phyloP scores from a whole-genome alignment of 2,888 invertebrate genomes.

The Conops quadrifasciatus region DNA sequence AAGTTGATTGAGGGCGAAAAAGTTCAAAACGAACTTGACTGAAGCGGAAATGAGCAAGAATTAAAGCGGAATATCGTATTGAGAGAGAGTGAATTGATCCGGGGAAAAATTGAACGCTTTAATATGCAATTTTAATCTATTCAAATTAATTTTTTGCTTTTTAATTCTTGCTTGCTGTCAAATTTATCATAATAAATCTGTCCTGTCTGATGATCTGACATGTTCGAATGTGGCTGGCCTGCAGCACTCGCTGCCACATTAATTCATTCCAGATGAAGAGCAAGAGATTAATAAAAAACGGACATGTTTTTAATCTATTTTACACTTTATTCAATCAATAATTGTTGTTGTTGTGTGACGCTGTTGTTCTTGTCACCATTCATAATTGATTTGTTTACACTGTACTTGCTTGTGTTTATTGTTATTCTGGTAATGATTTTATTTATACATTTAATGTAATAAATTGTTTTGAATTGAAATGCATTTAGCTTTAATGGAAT shows the following conservation, averaged over 20 bases:
- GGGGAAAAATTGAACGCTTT: too few species aligned
- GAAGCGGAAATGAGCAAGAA: too few species aligned
- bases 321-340: slow-evolving; percentile 34
- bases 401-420: slow-evolving; percentile 11
- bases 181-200: too few species aligned
- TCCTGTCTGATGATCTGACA: too few species aligned
- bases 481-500: slow-evolving; percentile 2
- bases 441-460: slow-evolving; percentile 32
- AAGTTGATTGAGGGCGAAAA: not conserved
- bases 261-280: not conserved
- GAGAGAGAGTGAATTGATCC: too few species aligned
- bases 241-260: not conserved
- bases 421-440: slow-evolving; percentile 7
- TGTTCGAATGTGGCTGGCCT: not conserved
- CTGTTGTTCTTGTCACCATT: not conserved
- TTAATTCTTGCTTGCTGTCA: too few species aligned
- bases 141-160: too few species aligned
- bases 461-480: slow-evolving; percentile 20
- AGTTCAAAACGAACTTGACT: too few species aligned
- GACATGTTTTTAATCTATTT: slow-evolving; percentile 19
- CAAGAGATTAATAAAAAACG: not conserved
- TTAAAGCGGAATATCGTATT: too few species aligned
- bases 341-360: not conserved
- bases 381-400: too few species aligned
- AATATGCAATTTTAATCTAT: too few species aligned